A percentile compares a stretch with the other conserved stretches of the same genome.
Evolutionary conservation across 1,140 invertebrate genomes (phyloP).

Genomic region (Battus philenor): DNA sequence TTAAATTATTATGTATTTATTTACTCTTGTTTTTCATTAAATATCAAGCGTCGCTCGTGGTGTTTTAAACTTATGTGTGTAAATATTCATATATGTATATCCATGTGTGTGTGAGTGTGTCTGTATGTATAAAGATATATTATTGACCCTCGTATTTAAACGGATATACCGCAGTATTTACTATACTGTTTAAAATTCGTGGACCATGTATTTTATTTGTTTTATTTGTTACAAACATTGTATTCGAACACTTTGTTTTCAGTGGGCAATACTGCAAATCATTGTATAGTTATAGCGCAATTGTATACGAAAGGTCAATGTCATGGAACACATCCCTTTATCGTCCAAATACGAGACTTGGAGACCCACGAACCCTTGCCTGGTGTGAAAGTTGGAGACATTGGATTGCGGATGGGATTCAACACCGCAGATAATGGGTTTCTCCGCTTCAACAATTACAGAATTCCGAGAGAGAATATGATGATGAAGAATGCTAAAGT

Average conservation of each 20-base stretch:
- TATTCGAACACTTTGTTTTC: slow-evolving; percentile 33
- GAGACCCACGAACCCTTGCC: slow-evolving; percentile 90
- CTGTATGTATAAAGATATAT: too few relatives aligned
- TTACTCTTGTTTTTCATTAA: too few relatives aligned
- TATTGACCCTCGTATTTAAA: too few relatives aligned
- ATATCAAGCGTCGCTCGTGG: too few relatives aligned
- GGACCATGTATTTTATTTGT: too few relatives aligned
- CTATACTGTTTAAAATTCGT: too few relatives aligned
- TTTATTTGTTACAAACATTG: too few relatives aligned
- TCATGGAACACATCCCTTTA: slow-evolving; percentile 92
- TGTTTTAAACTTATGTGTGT: too few relatives aligned
- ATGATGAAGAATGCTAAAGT: slow-evolving; percentile 96
- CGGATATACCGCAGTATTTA: too few relatives aligned
- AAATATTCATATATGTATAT: too few relatives aligned
- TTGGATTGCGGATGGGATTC: slow-evolving; percentile 94
- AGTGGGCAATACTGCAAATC: slow-evolving; percentile 96
- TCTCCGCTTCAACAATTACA: slow-evolving; percentile 87
- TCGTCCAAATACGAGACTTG: slow-evolving; percentile 92
- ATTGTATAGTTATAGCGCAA: slow-evolving; percentile 92
- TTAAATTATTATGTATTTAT: too few relatives aligned
- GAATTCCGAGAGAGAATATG: slow-evolving; percentile 92
- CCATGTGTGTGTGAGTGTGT: too few relatives aligned
- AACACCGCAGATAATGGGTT: slow-evolving; percentile 94
- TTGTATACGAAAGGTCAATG: slow-evolving; percentile 89
- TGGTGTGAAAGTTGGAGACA: slow-evolving; percentile 94